A percentile compares a stretch with the other conserved stretches of the same genome.
These are phyloP conservation scores for Drosophila sp. DNA, from an alignment of 1,140 invertebrate species.

Conservation along the genomic window DNA sequence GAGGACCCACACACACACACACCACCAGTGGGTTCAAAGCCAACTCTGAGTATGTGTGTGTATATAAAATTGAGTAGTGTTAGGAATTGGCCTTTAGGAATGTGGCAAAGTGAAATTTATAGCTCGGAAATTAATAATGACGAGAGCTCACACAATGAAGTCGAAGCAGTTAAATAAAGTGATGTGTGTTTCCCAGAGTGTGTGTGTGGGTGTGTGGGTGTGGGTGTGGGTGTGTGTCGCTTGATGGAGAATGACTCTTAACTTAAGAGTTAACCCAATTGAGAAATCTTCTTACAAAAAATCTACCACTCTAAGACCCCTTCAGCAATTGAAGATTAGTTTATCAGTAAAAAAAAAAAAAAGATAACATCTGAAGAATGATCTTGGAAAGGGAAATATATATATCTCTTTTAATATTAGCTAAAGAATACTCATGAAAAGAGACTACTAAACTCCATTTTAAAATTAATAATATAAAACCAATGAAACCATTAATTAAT, in stretches of 20 bases:
- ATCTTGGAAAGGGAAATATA: no score
- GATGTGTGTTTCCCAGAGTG: constrained; percentile 34
- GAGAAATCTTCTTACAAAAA: not conserved
- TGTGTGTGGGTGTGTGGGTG: constrained; percentile 8
- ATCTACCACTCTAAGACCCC: not conserved
- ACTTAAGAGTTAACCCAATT: constrained; percentile 40
- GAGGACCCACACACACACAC: constrained; percentile 27
- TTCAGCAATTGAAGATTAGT: not conserved
- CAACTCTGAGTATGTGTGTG: not conserved
- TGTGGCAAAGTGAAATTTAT: constrained; percentile 80
- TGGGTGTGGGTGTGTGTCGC: constrained; percentile 16
- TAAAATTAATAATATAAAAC: no score
- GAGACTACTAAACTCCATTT: no score
- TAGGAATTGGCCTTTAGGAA: constrained; percentile 70
- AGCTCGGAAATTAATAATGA: constrained; percentile 81
- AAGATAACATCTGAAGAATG: no score
- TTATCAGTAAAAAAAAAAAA: no score
- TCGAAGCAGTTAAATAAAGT: constrained; percentile 54
- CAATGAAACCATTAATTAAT: no score
- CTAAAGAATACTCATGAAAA: no score
- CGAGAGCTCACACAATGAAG: constrained; percentile 70
- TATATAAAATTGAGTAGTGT: constrained; percentile 53
- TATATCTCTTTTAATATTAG: no score
- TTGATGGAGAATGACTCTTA: constrained; percentile 27
- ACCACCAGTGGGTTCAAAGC: not conserved